These are phyloP conservation scores for Caenorhabditis sp. DNA, from an alignment of 2,888 invertebrate species.

Conservation along the genomic window DNA sequence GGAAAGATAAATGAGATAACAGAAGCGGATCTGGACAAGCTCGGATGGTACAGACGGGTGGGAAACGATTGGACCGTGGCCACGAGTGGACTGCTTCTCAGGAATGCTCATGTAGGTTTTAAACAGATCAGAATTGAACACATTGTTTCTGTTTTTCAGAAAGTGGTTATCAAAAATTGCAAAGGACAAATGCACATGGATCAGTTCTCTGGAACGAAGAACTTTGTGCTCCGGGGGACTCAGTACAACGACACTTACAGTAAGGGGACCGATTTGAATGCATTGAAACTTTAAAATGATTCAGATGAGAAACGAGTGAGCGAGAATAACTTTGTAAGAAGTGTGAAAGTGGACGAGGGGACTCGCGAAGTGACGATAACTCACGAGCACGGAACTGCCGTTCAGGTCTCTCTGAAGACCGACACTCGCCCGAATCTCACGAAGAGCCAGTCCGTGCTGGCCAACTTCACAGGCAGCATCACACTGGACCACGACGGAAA, in stretches of 20 bases:
- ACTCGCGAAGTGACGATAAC: conserved; percentile 46
- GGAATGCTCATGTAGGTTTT: conserved; percentile 54
- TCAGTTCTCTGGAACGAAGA: conserved; percentile 55
- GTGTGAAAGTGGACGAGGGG: conserved; percentile 46
- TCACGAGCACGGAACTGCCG: conserved; percentile 58
- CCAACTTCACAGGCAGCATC: conserved; percentile 55
- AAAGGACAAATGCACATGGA: conserved; percentile 56
- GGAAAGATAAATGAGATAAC: conserved; percentile 55
- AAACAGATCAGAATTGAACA: not conserved
- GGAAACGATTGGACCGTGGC: conserved; percentile 49
- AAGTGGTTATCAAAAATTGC: conserved; percentile 55
- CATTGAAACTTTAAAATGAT: not conserved
- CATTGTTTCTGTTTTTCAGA: conserved; percentile 30
- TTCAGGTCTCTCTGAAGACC: conserved; percentile 51
- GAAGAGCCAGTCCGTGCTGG: conserved; percentile 49
- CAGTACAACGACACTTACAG: conserved; percentile 53
- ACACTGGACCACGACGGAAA: conserved; percentile 56
- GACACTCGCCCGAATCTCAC: conserved; percentile 56
- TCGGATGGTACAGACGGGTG: conserved; percentile 52
- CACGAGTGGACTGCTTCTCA: conserved; percentile 38
- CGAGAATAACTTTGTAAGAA: conserved; percentile 49
- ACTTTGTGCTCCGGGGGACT: conserved; percentile 48
- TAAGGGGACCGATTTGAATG: conserved; percentile 1
- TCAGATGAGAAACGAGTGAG: conserved; percentile 43
- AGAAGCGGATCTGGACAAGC: conserved; percentile 48